Base-by-base conservation (phyloP, 2,113 vertebrate species). In the Ictidomys tridecemlineatus region DNA sequence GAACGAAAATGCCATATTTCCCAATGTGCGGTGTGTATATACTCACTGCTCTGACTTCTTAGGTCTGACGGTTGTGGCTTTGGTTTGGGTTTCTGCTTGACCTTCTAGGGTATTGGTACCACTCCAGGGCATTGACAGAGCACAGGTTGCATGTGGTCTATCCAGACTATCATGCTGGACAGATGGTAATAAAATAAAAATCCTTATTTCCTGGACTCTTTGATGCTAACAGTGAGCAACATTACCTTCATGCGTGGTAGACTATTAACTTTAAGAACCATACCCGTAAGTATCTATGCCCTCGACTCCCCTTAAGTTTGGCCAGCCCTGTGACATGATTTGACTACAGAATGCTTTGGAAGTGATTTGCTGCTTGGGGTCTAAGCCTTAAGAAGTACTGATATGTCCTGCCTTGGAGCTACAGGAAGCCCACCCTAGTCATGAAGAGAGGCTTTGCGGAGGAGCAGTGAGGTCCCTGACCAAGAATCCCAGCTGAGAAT, bases 111-210 rank as follows among this genome's bases (percentile, higher is more conserved):
- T 34, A 45, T 34, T 42, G 72, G 65, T 42, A 51, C 28, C 24
- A 20, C 2, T 20, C 45, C 0, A 78, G n/a, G 76, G 42, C 2
- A 56, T 26, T 93, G 72, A 4, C 14, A 26, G 6, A 89, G 6
- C 12, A 30, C 8, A 89, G 32, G 14, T 28, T 94, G 1, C 8
- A 11, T 63, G 17, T 51, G 84, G 30, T 79, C 32, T 72, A 4
- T n/a, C 51, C 70, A 34, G 9, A 61, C 0, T 34, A 67, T 0
- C 30, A 26, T 1, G 1, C 24, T 61, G 13, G 14, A 78, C 1
- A 70, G 3, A 58, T 17, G 30, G 4, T 45, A 85, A 39, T 34
- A 95, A 79, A 61, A 51, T 45, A 45, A 45, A 9, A 45, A 45
- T 20, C 3, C 56, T 17, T 30, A n/a, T 28, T 82, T 82, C 12